These are phyloP conservation scores for Lethenteron reissneri DNA, from an alignment of 2,113 vertebrate genomes.

Conservation along the genomic window DNA sequence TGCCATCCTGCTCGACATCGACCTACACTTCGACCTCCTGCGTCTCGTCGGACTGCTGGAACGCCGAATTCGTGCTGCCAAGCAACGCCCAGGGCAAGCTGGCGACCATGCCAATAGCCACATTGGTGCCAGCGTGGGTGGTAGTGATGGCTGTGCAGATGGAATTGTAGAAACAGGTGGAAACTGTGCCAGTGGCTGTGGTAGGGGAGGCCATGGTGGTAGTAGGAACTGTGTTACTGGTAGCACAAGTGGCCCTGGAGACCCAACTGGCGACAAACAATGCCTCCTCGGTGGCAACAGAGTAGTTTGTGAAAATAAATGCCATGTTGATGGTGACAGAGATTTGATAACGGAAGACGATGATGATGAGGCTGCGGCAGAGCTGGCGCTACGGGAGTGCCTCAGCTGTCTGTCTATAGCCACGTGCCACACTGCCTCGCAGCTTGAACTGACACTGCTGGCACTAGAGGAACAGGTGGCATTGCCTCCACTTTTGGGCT, in stretches of 20 bases:
- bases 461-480: background rate
- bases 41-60: background rate
- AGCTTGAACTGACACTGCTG: background rate
- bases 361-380: no score
- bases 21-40: constrained; percentile 1
- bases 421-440: background rate
- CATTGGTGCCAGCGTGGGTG: background rate
- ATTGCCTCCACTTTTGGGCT: background rate
- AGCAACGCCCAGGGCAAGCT: background rate
- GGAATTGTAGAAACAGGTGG: background rate
- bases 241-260: no score
- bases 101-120: background rate
- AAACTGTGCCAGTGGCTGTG: no score
- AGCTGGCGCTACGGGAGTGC: background rate
- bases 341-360: no score
- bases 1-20: background rate
- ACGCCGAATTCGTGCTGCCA: background rate
- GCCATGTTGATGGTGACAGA: no score
- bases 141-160: background rate
- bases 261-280: no score
- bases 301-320: no score
- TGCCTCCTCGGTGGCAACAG: no score
- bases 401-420: constrained; percentile 2
- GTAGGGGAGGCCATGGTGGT: no score
- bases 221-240: no score